These are phyloP conservation scores for Neuroscelio doddi DNA, from an alignment of 2,888 invertebrate species.

Conservation along the genomic window DNA sequence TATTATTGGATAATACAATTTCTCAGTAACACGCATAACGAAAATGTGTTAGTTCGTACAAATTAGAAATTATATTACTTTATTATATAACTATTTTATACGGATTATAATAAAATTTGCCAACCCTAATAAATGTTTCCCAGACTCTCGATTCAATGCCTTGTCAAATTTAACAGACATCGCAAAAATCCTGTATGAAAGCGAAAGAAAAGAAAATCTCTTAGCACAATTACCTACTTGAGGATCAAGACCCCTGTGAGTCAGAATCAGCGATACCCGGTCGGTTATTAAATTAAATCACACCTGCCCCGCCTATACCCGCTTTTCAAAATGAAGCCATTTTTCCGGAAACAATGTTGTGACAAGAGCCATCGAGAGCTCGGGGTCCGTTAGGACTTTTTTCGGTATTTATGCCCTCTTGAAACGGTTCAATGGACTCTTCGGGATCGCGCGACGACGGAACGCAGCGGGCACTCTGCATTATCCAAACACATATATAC, in stretches of 20 bases:
- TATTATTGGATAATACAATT: slow-evolving; percentile 1
- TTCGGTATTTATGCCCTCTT: slow-evolving; percentile 59
- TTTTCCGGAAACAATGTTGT: slow-evolving; percentile 69
- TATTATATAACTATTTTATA: too few species aligned
- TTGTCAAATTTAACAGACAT: slow-evolving; percentile 19
- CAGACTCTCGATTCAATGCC: slow-evolving; percentile 10
- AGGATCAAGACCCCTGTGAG: slow-evolving; percentile 41
- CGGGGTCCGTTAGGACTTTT: slow-evolving; percentile 44
- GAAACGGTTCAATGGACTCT: slow-evolving; percentile 59
- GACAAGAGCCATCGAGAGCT: slow-evolving; percentile 62
- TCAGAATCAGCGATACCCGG: slow-evolving; percentile 34
- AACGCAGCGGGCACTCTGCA: slow-evolving; percentile 53
- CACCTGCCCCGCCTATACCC: slow-evolving; percentile 47
- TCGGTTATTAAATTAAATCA: slow-evolving; percentile 55
- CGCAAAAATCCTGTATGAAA: slow-evolving; percentile 33
- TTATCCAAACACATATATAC: slow-evolving; percentile 33
- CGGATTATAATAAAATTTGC: slow-evolving; percentile 25
- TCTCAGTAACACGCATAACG: background rate
- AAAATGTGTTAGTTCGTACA: background rate
- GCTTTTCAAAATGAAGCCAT: slow-evolving; percentile 49
- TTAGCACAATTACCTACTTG: slow-evolving; percentile 49
- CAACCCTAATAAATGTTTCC: slow-evolving; percentile 12
- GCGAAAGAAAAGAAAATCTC: slow-evolving; percentile 38
- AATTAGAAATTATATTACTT: background rate
- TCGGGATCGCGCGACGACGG: slow-evolving; percentile 28